Evolutionary conservation across 2,888 invertebrate species (phyloP).

Genomic region (Neoaliturus tenellus): DNA sequence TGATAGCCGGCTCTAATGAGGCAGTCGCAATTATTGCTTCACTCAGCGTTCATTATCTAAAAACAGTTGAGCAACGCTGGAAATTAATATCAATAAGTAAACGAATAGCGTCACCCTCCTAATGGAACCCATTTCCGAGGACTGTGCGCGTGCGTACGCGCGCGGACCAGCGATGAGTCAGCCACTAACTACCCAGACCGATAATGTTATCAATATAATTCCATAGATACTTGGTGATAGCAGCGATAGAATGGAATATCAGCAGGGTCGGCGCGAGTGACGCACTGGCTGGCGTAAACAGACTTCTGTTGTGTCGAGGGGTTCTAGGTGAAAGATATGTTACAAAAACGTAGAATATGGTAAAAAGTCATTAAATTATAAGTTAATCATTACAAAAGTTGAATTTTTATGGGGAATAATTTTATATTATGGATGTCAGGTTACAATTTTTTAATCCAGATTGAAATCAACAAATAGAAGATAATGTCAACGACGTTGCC

Average conservation of each 20-base stretch:
- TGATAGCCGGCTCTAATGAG: slow-evolving; percentile 27
- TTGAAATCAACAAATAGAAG: too few species aligned
- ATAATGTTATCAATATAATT: slow-evolving; percentile 21
- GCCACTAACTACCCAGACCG: slow-evolving; percentile 2
- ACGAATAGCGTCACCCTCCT: slow-evolving; percentile 19
- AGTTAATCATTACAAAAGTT: too few species aligned
- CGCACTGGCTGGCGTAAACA: background rate
- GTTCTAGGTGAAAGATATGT: too few species aligned
- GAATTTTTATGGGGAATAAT: too few species aligned
- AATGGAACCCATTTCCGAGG: slow-evolving; percentile 5
- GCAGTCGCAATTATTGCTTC: slow-evolving; percentile 42
- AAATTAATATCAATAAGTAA: slow-evolving; percentile 51
- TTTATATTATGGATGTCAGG: too few species aligned
- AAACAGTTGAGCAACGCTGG: slow-evolving; percentile 43
- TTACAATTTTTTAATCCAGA: too few species aligned
- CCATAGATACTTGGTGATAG: slow-evolving; percentile 18
- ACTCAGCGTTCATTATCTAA: slow-evolving; percentile 48
- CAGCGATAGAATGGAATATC: background rate
- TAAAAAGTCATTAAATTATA: too few species aligned
- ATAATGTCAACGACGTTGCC: too few species aligned
- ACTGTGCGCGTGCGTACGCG: background rate
- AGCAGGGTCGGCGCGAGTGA: background rate
- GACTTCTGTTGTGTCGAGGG: too few species aligned
- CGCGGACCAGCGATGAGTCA: background rate
- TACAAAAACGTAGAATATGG: too few species aligned